phyloP scores from a whole-genome alignment of 1,140 invertebrate species.

The Macrosteles quadrilineatus region DNA sequence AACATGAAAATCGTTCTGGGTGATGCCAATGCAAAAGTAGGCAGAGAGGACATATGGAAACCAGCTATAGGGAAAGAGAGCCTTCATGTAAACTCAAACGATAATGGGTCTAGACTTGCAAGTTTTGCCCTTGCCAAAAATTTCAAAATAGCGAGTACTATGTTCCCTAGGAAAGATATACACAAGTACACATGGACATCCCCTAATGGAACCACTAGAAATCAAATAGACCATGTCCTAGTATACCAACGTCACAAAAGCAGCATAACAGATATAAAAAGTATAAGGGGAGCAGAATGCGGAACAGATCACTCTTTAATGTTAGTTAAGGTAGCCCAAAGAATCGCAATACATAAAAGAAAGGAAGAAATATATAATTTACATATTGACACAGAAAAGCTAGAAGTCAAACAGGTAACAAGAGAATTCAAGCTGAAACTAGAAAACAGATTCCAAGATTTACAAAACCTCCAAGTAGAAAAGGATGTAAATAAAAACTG shows the following conservation, averaged over 20 bases:
- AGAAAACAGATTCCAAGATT: conserved; percentile 14
- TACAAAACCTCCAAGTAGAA: too few species aligned
- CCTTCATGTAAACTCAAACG: conserved; percentile 40
- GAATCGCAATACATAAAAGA: conserved; percentile 4
- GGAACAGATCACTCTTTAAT: conserved; percentile 37
- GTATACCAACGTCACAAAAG: conserved; percentile 27
- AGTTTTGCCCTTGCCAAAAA: conserved; percentile 37
- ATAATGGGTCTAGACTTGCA: conserved; percentile 37
- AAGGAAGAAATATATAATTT: conserved; percentile 1
- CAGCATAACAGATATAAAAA: conserved; percentile 29
- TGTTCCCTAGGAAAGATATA: conserved; percentile 37
- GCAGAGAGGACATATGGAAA: conserved; percentile 28
- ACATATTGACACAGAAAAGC: conserved; percentile 1
- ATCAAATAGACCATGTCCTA: conserved; percentile 39
- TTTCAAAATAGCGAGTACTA: conserved; percentile 37
- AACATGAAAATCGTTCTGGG: conserved; percentile 36
- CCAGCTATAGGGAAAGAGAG: conserved; percentile 45
- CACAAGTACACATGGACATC: conserved; percentile 37
- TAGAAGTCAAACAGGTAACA: not conserved
- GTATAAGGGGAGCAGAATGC: conserved; percentile 33
- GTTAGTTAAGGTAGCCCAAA: conserved; percentile 26
- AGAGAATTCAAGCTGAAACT: not conserved
- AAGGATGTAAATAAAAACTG: too few species aligned
- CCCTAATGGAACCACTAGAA: conserved; percentile 32
- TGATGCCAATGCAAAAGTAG: conserved; percentile 35